Evolutionary conservation across 2,113 vertebrate species (phyloP).

Genomic region (Scomber japonicus): DNA sequence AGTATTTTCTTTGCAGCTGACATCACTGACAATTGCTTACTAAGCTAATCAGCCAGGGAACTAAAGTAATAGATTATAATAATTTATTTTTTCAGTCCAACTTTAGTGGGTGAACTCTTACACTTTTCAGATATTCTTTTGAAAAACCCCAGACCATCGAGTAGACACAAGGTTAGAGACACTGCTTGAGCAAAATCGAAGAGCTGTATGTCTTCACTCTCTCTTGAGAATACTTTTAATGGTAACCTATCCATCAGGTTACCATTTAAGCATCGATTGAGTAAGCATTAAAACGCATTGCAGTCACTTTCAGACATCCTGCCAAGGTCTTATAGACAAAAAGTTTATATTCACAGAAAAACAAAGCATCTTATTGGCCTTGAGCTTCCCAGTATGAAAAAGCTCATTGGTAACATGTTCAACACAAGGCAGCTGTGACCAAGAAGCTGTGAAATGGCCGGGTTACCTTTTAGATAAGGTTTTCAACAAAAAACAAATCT

Average conservation of each 20-base stretch:
- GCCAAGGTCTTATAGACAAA: background rate
- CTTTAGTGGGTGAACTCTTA: no score
- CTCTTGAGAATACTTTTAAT: background rate
- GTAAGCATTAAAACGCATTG: no score
- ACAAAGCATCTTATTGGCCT: background rate
- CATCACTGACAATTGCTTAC: background rate
- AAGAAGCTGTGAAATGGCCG: background rate
- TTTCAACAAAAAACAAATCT: background rate
- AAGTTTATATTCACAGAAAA: background rate
- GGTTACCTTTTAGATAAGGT: conserved; percentile 6
- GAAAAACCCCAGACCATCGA: background rate
- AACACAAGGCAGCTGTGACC: background rate
- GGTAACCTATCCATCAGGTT: background rate
- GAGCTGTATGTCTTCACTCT: background rate
- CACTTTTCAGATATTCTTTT: background rate
- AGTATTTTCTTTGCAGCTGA: background rate
- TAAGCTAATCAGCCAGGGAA: no score
- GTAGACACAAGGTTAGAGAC: background rate
- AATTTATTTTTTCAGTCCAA: no score
- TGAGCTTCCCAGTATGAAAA: background rate
- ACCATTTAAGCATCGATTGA: no score
- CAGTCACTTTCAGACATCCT: no score
- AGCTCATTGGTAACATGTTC: background rate
- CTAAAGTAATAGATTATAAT: no score
- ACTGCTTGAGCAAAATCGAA: background rate